Conservation (phyloP, 2,113 vertebrate genomes). For the Elephantulus edwardii region DNA sequence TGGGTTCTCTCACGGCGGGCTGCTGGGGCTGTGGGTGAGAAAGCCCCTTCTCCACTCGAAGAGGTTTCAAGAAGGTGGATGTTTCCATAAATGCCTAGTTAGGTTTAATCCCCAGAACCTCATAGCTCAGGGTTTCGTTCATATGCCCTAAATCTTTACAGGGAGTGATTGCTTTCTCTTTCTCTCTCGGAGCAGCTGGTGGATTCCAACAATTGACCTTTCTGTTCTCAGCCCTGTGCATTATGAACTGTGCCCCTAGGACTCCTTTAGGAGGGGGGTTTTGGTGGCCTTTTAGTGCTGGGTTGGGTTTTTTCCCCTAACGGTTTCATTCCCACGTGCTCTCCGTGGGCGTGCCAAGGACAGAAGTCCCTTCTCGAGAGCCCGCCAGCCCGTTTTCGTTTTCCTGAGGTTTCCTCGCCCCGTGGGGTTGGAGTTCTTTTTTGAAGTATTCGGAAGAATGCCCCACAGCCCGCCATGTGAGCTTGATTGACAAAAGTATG, state of each 20-base stretch:
- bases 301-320: neutral
- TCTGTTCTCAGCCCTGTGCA: too few species aligned
- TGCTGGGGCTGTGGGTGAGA: neutral
- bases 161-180: too few species aligned
- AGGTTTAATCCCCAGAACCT: too few species aligned
- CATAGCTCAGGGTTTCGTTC: too few species aligned
- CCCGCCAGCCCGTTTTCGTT: neutral
- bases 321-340: neutral
- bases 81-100: too few species aligned
- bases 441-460: conserved; percentile 25
- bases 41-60: neutral
- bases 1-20: neutral
- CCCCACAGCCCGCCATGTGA: neutral
- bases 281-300: neutral
- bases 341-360: neutral
- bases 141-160: too few species aligned
- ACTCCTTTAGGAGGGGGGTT: neutral
- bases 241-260: neutral
- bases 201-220: too few species aligned
- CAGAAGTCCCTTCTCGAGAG: neutral
- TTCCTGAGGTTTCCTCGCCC: neutral
- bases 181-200: too few species aligned
- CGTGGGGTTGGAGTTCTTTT: conserved; percentile 8
- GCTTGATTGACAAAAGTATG: conserved; percentile 16
- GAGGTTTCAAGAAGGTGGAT: too few species aligned